phyloP scores from a whole-genome alignment of 2,113 vertebrate species.

The Pelobates fuscus region DNA sequence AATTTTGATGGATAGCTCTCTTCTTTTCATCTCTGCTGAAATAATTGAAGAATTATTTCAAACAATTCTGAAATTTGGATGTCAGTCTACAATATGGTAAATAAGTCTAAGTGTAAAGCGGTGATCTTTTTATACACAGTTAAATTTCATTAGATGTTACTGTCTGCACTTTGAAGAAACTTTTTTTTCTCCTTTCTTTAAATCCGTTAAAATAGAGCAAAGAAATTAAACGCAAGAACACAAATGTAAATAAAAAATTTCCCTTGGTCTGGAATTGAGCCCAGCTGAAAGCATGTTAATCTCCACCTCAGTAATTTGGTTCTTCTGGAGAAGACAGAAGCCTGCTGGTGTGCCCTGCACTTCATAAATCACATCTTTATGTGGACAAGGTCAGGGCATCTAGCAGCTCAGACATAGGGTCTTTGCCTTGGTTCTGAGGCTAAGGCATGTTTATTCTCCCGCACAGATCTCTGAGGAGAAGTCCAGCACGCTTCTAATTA shows the following conservation, averaged over 20 bases:
- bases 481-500: slow-evolving; percentile 98
- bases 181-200: slow-evolving; percentile 41
- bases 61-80: too few relatives aligned
- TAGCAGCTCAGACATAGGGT: slow-evolving; percentile 86
- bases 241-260: slow-evolving; percentile 93
- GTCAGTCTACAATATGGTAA: too few relatives aligned
- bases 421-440: slow-evolving; percentile 82
- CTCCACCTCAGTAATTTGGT: slow-evolving; percentile 98
- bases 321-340: slow-evolving; percentile 98
- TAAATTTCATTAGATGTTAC: neutral
- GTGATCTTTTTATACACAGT: too few relatives aligned
- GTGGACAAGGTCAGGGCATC: slow-evolving; percentile 96
- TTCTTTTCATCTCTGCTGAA: too few relatives aligned
- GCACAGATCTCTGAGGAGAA: slow-evolving; percentile 88
- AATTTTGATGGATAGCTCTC: too few relatives aligned
- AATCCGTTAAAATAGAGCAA: slow-evolving; percentile 59
- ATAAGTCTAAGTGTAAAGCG: too few relatives aligned
- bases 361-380: slow-evolving; percentile 99
- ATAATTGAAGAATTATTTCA: too few relatives aligned
- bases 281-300: slow-evolving; percentile 96
- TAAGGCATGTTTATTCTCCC: slow-evolving; percentile 93
- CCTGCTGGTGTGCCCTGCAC: slow-evolving; percentile 97
- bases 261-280: slow-evolving; percentile 89
- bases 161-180: slow-evolving; percentile 7
- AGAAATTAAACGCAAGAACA: slow-evolving; percentile 90